Evolutionary conservation across 1,140 invertebrate species (phyloP).

Genomic region (Cotesia glomerata): DNA sequence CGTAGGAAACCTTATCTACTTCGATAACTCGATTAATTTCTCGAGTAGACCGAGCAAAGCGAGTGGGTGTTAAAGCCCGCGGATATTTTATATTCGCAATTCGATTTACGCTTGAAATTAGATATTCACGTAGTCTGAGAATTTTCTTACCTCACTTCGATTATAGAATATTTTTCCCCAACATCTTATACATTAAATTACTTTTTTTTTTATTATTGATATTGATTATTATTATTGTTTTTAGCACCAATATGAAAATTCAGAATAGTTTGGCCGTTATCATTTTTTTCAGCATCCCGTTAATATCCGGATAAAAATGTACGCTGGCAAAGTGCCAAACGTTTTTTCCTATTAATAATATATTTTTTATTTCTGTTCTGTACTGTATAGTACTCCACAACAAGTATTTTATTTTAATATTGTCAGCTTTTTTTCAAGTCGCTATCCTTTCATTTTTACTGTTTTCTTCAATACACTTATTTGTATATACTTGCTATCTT

Average conservation of each 20-base stretch:
- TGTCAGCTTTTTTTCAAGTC: not conserved
- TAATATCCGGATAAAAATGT: not conserved
- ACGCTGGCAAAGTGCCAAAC: not conserved
- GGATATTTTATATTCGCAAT: conserved; percentile 31
- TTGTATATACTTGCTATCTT: not conserved
- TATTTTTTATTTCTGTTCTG: too few species aligned
- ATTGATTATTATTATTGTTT: not conserved
- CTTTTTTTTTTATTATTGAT: not conserved
- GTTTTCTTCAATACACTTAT: not conserved
- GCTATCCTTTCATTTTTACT: not conserved
- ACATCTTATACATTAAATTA: not conserved
- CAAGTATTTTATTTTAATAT: not conserved
- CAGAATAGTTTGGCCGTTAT: not conserved
- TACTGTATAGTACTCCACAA: not conserved
- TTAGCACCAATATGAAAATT: not conserved
- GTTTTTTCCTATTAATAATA: not conserved
- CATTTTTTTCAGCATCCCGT: not conserved
- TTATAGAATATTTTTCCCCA: conserved; percentile 14
- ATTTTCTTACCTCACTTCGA: conserved; percentile 10
- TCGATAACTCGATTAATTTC: conserved; percentile 39
- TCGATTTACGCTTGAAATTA: conserved; percentile 29
- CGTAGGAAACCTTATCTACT: conserved; percentile 29
- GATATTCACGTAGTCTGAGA: conserved; percentile 20
- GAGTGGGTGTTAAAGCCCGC: conserved; percentile 21
- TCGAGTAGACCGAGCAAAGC: not conserved